Percentiles rank a stretch among this genome's conserved stretches.
Evolutionary conservation across 2,888 invertebrate genomes (phyloP).

Genomic region (Cybosia mesomella): DNA sequence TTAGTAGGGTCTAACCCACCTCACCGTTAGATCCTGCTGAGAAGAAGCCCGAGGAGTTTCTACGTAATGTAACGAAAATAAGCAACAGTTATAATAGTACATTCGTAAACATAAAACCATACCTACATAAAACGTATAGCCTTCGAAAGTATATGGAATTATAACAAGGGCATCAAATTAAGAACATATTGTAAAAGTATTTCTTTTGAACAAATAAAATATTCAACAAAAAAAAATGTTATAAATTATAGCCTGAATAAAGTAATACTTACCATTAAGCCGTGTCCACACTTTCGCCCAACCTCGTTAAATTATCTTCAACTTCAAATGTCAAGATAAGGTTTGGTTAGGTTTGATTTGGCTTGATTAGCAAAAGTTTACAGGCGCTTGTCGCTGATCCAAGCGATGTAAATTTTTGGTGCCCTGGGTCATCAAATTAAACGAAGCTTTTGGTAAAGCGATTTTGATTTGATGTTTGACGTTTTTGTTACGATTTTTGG

Average conservation of each 20-base stretch:
- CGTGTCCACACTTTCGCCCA: not conserved
- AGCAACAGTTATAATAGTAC: not conserved
- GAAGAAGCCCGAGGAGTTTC: not conserved
- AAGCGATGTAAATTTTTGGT: too few species aligned
- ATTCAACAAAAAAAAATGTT: not conserved
- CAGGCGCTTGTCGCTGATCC: too few species aligned
- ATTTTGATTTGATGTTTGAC: too few species aligned
- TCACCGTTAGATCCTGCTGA: not conserved
- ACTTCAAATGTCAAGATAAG: not conserved
- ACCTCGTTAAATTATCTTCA: not conserved
- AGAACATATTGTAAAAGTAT: not conserved
- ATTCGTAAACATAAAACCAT: too few species aligned
- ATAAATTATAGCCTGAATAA: too few species aligned
- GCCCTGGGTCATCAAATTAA: too few species aligned
- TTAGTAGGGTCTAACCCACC: not conserved
- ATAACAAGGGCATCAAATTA: not conserved
- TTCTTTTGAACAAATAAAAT: not conserved
- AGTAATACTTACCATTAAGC: not conserved
- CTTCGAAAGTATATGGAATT: not conserved
- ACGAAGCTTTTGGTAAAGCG: too few species aligned
- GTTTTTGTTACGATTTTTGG: too few species aligned
- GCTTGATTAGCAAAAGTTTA: too few species aligned
- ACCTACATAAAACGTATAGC: not conserved
- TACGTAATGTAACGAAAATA: too few species aligned
- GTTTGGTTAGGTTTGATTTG: not conserved